phyloP scores from a whole-genome alignment of 2,797 vertebrate genomes.

The Eurystomus glaucurus region DNA sequence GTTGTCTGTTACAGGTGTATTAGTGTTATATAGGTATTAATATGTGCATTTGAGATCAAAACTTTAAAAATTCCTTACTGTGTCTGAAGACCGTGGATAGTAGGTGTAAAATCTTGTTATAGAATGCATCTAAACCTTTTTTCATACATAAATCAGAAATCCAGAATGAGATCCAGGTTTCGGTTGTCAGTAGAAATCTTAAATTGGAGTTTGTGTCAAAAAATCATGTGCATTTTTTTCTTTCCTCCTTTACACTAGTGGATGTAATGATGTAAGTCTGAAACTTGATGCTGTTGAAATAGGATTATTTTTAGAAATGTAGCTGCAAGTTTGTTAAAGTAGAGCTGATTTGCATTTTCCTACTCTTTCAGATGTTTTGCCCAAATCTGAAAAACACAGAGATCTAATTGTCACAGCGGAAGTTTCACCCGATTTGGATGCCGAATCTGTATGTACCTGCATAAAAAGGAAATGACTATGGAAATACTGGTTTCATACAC shows the following conservation, averaged over 20 bases:
- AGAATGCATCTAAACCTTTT: background rate
- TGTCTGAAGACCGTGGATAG: background rate
- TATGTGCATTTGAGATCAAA: background rate
- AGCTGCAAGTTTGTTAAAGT: background rate
- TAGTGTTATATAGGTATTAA: background rate
- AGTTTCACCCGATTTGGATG: conserved; percentile 88
- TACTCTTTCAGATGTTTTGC: conserved; percentile 87
- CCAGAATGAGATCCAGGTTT: background rate
- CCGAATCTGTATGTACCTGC: conserved; percentile 87
- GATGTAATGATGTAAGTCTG: background rate
- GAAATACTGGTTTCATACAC: background rate
- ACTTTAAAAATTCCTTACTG: background rate
- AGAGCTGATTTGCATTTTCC: background rate
- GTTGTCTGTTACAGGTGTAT: background rate
- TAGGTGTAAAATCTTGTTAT: background rate
- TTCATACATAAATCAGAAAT: background rate
- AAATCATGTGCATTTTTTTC: rapidly evolving
- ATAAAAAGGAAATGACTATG: background rate
- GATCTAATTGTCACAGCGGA: conserved; percentile 85
- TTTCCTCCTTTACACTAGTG: background rate
- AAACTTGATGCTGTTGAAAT: background rate
- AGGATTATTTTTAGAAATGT: background rate
- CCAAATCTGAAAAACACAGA: conserved; percentile 84
- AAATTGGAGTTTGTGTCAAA: background rate
- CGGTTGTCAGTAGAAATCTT: background rate